phyloP scores from a whole-genome alignment of 1,140 invertebrate species.

The Leptestheria dahalacensis region DNA sequence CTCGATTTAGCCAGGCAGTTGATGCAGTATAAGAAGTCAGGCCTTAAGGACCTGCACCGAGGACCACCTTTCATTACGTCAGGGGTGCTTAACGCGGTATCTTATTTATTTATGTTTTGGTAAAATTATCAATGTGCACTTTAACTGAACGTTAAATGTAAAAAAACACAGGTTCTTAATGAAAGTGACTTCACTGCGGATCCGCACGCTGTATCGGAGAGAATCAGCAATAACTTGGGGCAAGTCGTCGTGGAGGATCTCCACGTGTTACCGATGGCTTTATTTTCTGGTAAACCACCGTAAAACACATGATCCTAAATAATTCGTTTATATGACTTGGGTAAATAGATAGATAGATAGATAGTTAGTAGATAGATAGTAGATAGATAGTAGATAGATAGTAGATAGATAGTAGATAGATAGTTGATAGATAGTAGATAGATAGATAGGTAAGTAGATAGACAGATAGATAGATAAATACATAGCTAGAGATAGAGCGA shows the following conservation, averaged over 20 bases:
- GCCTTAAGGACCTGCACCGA: not conserved
- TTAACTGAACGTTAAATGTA: not conserved
- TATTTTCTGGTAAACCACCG: not conserved
- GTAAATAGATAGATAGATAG: no score
- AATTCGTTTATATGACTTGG: no score
- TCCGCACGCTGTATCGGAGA: not conserved
- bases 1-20: not conserved
- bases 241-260: not conserved
- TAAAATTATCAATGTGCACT: no score
- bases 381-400: no score
- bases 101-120: no score
- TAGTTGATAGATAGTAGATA: no score
- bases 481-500: no score
- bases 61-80: conserved; percentile 2
- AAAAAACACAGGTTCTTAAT: not conserved
- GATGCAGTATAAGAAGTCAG: not conserved
- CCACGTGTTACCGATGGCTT: conserved; percentile 5
- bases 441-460: no score
- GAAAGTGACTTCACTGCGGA: not conserved
- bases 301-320: no score
- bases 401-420: no score
- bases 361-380: no score
- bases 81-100: not conserved
- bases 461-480: no score
- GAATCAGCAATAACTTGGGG: not conserved